Base-by-base conservation (phyloP, 1,140 invertebrate genomes). In the Akabosia matsudoensis region DNA sequence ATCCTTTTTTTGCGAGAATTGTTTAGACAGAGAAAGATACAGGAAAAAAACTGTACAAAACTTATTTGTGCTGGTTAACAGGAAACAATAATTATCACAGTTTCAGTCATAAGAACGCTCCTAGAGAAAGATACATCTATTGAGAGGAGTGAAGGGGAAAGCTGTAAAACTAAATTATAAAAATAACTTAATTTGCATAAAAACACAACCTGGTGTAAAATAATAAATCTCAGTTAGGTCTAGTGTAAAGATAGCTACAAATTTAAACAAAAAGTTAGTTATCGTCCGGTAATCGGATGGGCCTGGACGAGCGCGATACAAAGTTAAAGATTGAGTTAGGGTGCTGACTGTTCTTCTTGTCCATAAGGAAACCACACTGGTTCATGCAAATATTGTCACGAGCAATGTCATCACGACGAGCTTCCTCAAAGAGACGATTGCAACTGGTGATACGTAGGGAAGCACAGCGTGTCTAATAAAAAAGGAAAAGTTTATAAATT, bases 401-500 rank as follows among this genome's bases (percentile, higher is more conserved):
- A 26, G 94, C 83, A 26, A 97, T 92, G 0, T 91, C 91, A 64
- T 95, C 92, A 52, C 90, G 88, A 30, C 92, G 90, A 85, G 92
- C 94, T 85, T 94, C 92, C 30, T 91, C 88, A 30, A 93, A 85
- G 34, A 96, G 86, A 80, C 93, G 90, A 45, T 89, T 90, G 84
- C 95, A 97, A 83, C 95, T 93, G 13, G 93, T 94, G 71, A 97
- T 91, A 78, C 93, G 89, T 18, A 96, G 85, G 0, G 94, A 96
- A 33, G 94, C 93, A 83, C 95, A 97, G 83, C 94, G 92, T 0
- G 92, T 90, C 93, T 96, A 86, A n/a, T 86, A 87, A 81, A 79
- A 78, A 64, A 73, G 2, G 22, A 14, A 18, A 74, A 37, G 31
- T 71, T 30, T 67, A 75, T 70, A n/a, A n/a, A n/a, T n/a, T n/a